These are phyloP conservation scores for Hycleus phaleratus DNA, from an alignment of 1,140 invertebrate species.

Conservation along the genomic window DNA sequence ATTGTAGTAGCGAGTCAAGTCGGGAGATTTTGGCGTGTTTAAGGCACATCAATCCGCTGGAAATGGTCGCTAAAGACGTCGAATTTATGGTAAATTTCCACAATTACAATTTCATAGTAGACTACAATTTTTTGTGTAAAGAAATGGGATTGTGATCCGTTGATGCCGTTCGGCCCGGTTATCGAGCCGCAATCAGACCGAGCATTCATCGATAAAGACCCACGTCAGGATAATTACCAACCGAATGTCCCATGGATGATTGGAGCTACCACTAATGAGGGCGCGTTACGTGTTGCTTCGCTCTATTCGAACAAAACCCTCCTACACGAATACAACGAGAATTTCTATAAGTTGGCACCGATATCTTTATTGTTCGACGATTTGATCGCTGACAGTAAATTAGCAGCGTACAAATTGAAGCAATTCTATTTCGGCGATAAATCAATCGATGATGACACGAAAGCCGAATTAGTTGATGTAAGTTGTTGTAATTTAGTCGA, in stretches of 20 bases:
- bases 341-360: conserved; percentile 51
- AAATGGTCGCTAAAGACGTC: conserved; percentile 55
- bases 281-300: conserved; percentile 54
- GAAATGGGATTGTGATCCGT: conserved; percentile 62
- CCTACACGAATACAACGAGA: conserved; percentile 47
- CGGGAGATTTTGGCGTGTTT: conserved; percentile 52
- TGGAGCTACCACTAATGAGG: conserved; percentile 60
- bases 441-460: conserved; percentile 39
- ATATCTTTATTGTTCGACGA: conserved; percentile 54
- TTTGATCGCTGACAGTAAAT: conserved; percentile 40
- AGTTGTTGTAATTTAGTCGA: conserved; percentile 1
- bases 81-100: conserved; percentile 48
- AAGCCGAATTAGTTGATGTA: conserved; percentile 1
- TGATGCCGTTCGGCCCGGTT: conserved; percentile 66
- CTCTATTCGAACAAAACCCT: conserved; percentile 28
- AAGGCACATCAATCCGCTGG: conserved; percentile 46
- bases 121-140: conserved; percentile 32
- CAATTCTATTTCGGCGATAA: conserved; percentile 52
- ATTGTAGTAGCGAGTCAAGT: conserved; percentile 48
- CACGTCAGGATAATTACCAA: conserved; percentile 44
- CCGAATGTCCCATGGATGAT: conserved; percentile 57
- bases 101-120: background rate
- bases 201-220: conserved; percentile 44
- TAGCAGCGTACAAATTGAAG: conserved; percentile 49
- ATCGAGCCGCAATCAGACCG: conserved; percentile 55